Evolutionary conservation across 1,140 invertebrate genomes (phyloP), one percentile per base, ranked within the genome.

Genomic region (Paraescarpia echinospica): DNA sequence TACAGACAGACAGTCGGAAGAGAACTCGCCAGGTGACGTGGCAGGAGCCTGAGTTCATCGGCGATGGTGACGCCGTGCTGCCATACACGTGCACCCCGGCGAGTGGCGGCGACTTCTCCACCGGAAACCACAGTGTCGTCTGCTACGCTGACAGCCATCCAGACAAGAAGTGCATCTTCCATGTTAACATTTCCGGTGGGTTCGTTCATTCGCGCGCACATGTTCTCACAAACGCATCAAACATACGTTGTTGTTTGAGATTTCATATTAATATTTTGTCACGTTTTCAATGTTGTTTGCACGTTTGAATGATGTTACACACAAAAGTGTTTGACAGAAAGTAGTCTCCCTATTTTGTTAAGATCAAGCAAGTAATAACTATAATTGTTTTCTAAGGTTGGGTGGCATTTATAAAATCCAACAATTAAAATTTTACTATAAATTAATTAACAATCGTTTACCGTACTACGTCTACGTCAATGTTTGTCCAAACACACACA

Each of bases 21-120:
- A 34, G 89, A 33, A 90, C 31, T 0, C 34, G 34, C 8, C 31
- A 33, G 35, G 89, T 92, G 18, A 27, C n/a, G 18, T 92, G 92
- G 92, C 34, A 33, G 27, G 88, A 1, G 59, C 92, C 92, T 8
- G 27, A 90, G 41, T 92, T 92, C 89, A n/a, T 92, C n/a, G 89
- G 89, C 33, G 88, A 35, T 9, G 89, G 34, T 35, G 90, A 92
- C 89, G 33, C 35, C 31, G 88, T 88, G 27, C 88, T 92, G 27
- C 27, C 35, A 0, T n/a, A 90, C 89, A 33, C n/a, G 34, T 92
- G 92, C 92, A 91, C 34, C 92, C 88, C 35, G 88, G 35, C 34
- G 0, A 91, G 0, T 33, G 89, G 89, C 31, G 18, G 89, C 31
- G 88, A 33, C 33, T 90, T 90, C n/a, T 33, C 8, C 33, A 33